phyloP scores from a whole-genome alignment of 2,113 vertebrate genomes.

The Benitochromis conjunctus region DNA sequence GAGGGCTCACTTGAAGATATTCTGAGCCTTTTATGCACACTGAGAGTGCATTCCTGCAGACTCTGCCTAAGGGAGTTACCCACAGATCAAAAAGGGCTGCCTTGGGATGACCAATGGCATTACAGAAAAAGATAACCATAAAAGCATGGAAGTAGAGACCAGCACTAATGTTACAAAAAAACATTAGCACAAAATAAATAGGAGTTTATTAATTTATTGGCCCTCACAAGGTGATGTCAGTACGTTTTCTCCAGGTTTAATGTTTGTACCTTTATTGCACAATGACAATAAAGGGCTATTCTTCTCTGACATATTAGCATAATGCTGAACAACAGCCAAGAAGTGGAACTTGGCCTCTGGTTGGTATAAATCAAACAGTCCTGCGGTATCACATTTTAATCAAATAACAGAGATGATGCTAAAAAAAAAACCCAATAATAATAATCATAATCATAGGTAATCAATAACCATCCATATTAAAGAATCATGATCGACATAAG shows the following conservation, averaged over 20 bases:
- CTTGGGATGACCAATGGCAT: not conserved
- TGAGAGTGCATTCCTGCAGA: not conserved
- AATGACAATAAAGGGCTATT: not conserved
- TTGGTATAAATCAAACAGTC: not conserved
- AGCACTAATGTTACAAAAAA: not conserved
- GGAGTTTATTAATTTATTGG: not conserved
- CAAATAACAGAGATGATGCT: not conserved
- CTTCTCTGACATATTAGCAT: not conserved
- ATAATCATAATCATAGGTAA: not conserved
- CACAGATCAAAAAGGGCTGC: not conserved
- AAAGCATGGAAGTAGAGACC: not conserved
- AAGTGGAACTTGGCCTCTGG: not conserved
- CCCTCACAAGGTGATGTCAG: not conserved
- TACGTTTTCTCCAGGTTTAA: not conserved
- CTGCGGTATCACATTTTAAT: not conserved
- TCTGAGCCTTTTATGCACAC: not conserved
- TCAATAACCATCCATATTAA: not conserved
- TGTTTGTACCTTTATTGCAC: not conserved
- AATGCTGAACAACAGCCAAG: not conserved
- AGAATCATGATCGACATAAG: not conserved
- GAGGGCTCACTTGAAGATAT: not conserved
- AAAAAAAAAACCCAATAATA: not conserved
- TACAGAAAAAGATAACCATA: not conserved
- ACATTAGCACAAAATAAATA: not conserved
- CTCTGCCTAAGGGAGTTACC: not conserved